phyloP scores from a whole-genome alignment of 2,797 vertebrate genomes.

The Sebastes iracundus region DNA sequence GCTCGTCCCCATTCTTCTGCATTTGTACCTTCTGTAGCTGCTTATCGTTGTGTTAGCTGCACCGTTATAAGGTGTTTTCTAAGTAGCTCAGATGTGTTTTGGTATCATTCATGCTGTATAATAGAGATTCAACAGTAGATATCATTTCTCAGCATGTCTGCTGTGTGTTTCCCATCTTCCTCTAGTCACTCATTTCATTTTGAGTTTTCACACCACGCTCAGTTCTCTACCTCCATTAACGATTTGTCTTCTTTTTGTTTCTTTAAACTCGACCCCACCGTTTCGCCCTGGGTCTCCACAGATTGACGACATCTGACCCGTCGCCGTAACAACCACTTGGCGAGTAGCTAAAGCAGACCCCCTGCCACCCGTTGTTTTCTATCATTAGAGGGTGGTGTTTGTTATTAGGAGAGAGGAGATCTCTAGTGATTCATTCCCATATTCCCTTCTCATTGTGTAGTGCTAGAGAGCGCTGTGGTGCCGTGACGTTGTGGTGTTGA shows the following conservation, averaged over 20 bases:
- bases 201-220: not conserved
- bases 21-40: not conserved
- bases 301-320: conserved; percentile 76
- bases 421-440: conserved; percentile 12
- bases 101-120: not conserved
- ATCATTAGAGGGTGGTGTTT: conserved; percentile 14
- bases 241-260: conserved; percentile 41
- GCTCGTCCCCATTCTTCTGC: not conserved
- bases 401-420: not conserved
- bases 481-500: conserved; percentile 45
- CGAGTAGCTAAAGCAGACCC: conserved; percentile 76
- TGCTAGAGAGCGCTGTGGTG: conserved; percentile 47
- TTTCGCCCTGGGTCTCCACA: conserved; percentile 61
- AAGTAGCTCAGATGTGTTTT: not conserved
- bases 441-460: conserved; percentile 26
- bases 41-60: not conserved
- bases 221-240: conserved; percentile 55
- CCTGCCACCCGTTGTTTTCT: not conserved
- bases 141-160: conserved; percentile 20
- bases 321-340: conserved; percentile 70
- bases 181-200: conserved; percentile 15
- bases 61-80: not conserved
- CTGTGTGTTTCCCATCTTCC: conserved; percentile 29
- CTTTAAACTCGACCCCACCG: conserved; percentile 30
- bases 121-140: not conserved